These are phyloP conservation scores for Microchirus variegatus DNA, from an alignment of 2,797 vertebrate species.

Conservation along the genomic window DNA sequence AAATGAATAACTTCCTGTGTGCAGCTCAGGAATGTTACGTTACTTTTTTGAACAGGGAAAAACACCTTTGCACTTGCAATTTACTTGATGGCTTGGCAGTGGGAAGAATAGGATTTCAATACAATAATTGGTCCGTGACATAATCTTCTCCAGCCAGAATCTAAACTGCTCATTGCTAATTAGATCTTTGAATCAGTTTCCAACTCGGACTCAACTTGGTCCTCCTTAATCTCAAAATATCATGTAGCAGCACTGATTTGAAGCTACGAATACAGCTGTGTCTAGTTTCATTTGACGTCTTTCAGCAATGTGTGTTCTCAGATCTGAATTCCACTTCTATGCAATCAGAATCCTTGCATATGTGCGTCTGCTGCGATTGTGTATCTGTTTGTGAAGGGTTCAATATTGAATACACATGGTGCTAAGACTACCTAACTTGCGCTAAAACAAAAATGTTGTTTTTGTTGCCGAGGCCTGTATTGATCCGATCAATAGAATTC, in stretches of 20 bases:
- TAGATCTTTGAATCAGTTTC: slow-evolving; percentile 19
- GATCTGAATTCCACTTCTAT: slow-evolving; percentile 10
- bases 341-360: slow-evolving; percentile 1
- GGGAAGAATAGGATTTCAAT: too few relatives aligned
- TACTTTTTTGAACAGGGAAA: too few relatives aligned
- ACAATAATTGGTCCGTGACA: too few relatives aligned
- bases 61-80: too few relatives aligned
- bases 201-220: slow-evolving; percentile 3
- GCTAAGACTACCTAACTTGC: background rate
- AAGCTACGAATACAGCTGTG: background rate
- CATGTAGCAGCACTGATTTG: background rate
- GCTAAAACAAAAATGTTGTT: slow-evolving; percentile 8
- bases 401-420: background rate
- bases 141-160: too few relatives aligned
- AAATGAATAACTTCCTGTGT: too few relatives aligned
- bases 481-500: slow-evolving; percentile 37
- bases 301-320: slow-evolving; percentile 2
- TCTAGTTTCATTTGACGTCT: slow-evolving; percentile 30
- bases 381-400: background rate
- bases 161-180: slow-evolving; percentile 14
- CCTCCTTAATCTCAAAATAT: slow-evolving; percentile 12
- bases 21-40: too few relatives aligned
- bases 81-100: too few relatives aligned
- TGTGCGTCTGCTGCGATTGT: background rate
- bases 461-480: slow-evolving; percentile 10